Percentiles rank a stretch among this genome's conserved stretches.
These are phyloP conservation scores for Oscheius sp. DNA, from an alignment of 2,888 invertebrate species.

Conservation along the genomic window DNA sequence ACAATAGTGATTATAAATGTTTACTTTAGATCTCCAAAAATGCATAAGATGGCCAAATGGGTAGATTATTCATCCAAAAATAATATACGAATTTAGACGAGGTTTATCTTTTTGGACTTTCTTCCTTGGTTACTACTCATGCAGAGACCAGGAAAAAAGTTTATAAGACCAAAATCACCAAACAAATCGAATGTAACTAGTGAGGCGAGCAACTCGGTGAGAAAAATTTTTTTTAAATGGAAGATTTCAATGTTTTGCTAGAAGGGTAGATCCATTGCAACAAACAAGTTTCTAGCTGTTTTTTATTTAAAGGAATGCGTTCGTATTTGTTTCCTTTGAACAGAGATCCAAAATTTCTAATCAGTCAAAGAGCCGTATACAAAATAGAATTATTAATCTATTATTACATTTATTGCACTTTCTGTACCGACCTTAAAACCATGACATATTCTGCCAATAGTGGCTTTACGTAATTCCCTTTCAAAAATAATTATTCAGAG, in stretches of 20 bases:
- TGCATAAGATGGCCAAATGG: conserved; percentile 67
- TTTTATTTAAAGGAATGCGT: not conserved
- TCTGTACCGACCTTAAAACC: no score
- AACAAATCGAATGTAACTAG: not conserved
- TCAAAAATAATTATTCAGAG: conserved; percentile 1
- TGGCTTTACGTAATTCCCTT: no score
- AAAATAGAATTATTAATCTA: not conserved
- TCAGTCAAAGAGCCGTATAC: not conserved
- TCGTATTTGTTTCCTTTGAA: no score
- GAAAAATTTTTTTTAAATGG: no score
- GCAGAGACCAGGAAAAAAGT: conserved; percentile 93
- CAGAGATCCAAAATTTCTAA: no score
- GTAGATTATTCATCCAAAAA: conserved; percentile 33
- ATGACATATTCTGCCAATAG: no score
- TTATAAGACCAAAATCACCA: conserved; percentile 70
- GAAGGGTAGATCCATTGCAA: no score
- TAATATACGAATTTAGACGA: conserved; percentile 78
- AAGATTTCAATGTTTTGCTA: no score
- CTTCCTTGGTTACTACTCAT: conserved; percentile 95
- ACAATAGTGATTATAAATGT: conserved; percentile 69
- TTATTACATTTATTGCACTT: no score
- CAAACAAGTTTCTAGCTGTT: no score
- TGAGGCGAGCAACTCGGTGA: conserved; percentile 9
- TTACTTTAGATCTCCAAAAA: conserved; percentile 63
- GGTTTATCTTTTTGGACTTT: conserved; percentile 93